Conservation (phyloP, 2,113 vertebrate species). For the Albula goreensis region DNA sequence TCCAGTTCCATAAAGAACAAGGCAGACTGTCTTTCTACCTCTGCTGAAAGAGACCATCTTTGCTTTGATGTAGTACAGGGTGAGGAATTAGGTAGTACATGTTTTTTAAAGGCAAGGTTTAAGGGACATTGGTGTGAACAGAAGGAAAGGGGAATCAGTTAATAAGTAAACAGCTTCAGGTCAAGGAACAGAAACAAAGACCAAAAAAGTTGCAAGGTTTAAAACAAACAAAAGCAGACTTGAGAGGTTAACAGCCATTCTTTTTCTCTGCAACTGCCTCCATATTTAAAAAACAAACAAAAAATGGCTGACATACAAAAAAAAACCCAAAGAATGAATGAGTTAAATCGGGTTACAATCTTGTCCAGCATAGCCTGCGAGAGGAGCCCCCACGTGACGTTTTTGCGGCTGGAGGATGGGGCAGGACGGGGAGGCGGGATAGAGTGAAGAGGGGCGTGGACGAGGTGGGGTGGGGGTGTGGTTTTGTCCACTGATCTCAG, state of each 20-base stretch:
- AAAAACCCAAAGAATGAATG: constrained; percentile 38
- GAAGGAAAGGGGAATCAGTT: constrained; percentile 29
- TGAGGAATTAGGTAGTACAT: constrained; percentile 31
- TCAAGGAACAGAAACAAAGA: not conserved
- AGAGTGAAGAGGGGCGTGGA: constrained; percentile 11
- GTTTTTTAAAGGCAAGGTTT: constrained; percentile 2
- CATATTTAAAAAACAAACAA: constrained; percentile 42
- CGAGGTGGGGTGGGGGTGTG: constrained; percentile 19
- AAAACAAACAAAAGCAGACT: not conserved
- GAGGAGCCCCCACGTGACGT: constrained; percentile 27
- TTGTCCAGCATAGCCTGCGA: constrained; percentile 31
- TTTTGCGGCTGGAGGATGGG: constrained; percentile 31
- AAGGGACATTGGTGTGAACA: constrained; percentile 21
- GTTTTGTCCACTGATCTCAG: constrained; percentile 73
- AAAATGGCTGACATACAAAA: constrained; percentile 40
- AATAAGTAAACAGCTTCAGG: constrained; percentile 1
- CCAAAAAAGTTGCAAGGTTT: constrained; percentile 13
- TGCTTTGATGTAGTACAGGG: constrained; percentile 33
- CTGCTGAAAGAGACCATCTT: not conserved
- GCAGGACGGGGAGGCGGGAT: not conserved
- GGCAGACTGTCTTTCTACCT: not conserved
- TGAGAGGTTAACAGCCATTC: constrained; percentile 45
- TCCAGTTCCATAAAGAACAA: not conserved
- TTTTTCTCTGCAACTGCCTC: constrained; percentile 60
- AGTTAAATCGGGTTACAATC: constrained; percentile 48